These are phyloP conservation scores for Trissoscelio sp. DNA, from an alignment of 2,888 invertebrate genomes.

Conservation along the genomic window DNA sequence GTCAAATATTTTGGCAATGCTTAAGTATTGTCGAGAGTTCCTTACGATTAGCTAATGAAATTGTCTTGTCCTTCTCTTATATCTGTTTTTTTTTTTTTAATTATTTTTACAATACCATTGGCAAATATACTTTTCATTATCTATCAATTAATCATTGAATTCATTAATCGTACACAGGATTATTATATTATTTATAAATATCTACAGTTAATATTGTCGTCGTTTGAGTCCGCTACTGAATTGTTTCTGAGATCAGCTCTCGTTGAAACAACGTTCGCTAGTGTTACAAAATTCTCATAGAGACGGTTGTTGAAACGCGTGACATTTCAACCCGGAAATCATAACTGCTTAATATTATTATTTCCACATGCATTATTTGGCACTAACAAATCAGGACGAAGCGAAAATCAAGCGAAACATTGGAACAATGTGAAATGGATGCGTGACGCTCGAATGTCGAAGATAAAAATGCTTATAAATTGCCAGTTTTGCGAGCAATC, in stretches of 20 bases:
- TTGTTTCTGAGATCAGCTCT: constrained; percentile 25
- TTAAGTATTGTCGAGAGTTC: constrained; percentile 78
- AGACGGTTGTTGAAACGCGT: constrained; percentile 18
- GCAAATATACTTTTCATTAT: constrained; percentile 58
- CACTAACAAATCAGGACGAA: constrained; percentile 28
- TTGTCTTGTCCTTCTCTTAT: constrained; percentile 31
- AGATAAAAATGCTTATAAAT: constrained; percentile 24
- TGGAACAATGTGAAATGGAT: neutral
- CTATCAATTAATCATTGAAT: constrained; percentile 36
- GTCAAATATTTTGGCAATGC: constrained; percentile 75
- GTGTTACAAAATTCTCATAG: constrained; percentile 32
- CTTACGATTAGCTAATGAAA: constrained; percentile 65
- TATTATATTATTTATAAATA: constrained; percentile 66
- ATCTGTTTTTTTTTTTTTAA: neutral
- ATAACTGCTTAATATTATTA: neutral
- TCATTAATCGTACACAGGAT: constrained; percentile 34
- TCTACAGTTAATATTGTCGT: constrained; percentile 80
- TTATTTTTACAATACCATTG: neutral
- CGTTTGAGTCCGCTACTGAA: constrained; percentile 71
- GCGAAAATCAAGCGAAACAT: neutral
- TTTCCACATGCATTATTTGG: constrained; percentile 16
- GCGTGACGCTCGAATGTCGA: neutral
- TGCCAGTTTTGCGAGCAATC: constrained; percentile 18
- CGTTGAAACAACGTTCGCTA: constrained; percentile 29
- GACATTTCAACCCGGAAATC: neutral